These are phyloP conservation scores for Melanchra persicariae DNA, from an alignment of 2,888 invertebrate genomes.

Conservation along the genomic window DNA sequence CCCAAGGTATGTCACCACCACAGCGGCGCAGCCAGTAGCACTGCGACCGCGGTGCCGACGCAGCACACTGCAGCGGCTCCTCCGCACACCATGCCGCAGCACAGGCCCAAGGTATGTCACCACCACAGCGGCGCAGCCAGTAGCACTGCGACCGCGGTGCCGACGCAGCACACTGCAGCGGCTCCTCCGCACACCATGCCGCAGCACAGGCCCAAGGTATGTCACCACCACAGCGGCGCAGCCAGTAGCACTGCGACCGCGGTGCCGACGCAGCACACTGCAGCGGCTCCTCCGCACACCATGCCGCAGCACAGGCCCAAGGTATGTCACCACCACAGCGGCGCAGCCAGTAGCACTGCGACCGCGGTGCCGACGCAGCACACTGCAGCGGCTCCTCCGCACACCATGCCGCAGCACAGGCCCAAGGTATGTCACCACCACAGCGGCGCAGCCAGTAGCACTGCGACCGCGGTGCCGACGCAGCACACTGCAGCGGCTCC, in stretches of 20 bases:
- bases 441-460: slow-evolving; percentile 54
- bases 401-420: slow-evolving; percentile 72
- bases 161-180: slow-evolving; percentile 61
- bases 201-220: slow-evolving; percentile 75
- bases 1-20: slow-evolving; percentile 67
- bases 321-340: slow-evolving; percentile 39
- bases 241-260: slow-evolving; percentile 65
- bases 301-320: slow-evolving; percentile 76
- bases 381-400: slow-evolving; percentile 63
- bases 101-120: slow-evolving; percentile 72
- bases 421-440: slow-evolving; percentile 67
- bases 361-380: slow-evolving; percentile 64
- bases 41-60: slow-evolving; percentile 64
- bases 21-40: slow-evolving; percentile 54
- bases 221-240: slow-evolving; percentile 22
- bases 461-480: slow-evolving; percentile 64
- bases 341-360: slow-evolving; percentile 57
- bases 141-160: slow-evolving; percentile 63
- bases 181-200: slow-evolving; percentile 66
- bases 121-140: slow-evolving; percentile 51
- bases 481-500: slow-evolving; percentile 60
- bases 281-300: slow-evolving; percentile 67
- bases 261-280: slow-evolving; percentile 52
- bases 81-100: slow-evolving; percentile 70
- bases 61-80: slow-evolving; percentile 60